Evolutionary conservation across 2,888 invertebrate species (phyloP).

Genomic region (Macrosiphum euphorbiae): DNA sequence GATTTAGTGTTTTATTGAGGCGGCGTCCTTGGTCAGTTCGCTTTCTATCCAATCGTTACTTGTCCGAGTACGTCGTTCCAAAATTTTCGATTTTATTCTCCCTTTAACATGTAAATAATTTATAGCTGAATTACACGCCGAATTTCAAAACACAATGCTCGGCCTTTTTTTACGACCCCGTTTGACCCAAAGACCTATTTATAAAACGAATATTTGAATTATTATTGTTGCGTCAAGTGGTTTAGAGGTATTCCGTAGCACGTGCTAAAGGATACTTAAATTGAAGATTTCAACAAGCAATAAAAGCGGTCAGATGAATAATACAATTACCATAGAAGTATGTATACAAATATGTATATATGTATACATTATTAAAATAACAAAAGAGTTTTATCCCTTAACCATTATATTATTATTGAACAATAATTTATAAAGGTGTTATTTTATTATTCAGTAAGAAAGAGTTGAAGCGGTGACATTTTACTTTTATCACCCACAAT

Average conservation of each 20-base stretch:
- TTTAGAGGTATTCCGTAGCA: constrained; percentile 44
- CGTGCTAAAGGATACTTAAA: constrained; percentile 55
- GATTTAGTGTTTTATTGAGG: constrained; percentile 64
- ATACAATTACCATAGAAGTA: constrained; percentile 24
- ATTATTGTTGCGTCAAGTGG: constrained; percentile 45
- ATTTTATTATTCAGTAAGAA: not conserved
- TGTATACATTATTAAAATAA: not conserved
- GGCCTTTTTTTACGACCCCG: constrained; percentile 42
- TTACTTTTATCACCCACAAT: not conserved
- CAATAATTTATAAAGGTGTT: not conserved
- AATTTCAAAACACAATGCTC: constrained; percentile 49
- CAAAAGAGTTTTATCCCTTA: constrained; percentile 10
- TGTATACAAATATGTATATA: not conserved
- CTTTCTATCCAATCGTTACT: constrained; percentile 45
- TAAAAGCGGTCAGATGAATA: constrained; percentile 36
- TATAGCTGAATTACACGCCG: constrained; percentile 58
- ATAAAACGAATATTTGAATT: constrained; percentile 42
- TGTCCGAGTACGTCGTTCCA: not conserved
- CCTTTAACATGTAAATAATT: constrained; percentile 50
- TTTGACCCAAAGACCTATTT: constrained; percentile 62
- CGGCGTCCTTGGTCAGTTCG: constrained; percentile 62
- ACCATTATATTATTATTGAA: not conserved
- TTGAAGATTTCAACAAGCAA: constrained; percentile 35
- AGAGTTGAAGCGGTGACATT: not conserved
- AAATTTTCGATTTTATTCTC: constrained; percentile 62